Conservation (phyloP, 2,888 invertebrate species). For the Ophioninae sp. region DNA sequence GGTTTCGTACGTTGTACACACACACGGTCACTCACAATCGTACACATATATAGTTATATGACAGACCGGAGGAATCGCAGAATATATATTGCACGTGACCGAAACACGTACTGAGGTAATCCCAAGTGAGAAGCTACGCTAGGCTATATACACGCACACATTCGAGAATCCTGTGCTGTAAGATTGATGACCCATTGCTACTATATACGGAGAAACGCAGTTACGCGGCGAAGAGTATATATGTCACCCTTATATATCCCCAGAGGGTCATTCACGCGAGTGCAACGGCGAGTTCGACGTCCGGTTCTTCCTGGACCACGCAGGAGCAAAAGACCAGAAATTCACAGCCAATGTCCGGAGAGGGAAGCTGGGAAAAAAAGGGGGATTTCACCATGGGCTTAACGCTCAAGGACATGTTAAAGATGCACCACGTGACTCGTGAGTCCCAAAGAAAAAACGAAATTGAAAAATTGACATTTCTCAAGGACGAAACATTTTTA, state of each 20-base stretch:
- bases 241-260: slow-evolving; percentile 46
- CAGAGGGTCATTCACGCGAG: slow-evolving; percentile 48
- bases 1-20: slow-evolving; percentile 23
- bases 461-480: too few species aligned
- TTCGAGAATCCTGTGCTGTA: slow-evolving; percentile 41
- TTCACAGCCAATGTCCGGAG: slow-evolving; percentile 32
- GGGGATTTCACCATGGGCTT: neutral
- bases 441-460: too few species aligned
- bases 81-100: slow-evolving; percentile 53
- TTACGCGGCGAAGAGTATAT: slow-evolving; percentile 50
- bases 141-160: slow-evolving; percentile 26
- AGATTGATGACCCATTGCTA: slow-evolving; percentile 52
- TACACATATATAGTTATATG: neutral
- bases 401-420: slow-evolving; percentile 20
- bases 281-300: slow-evolving; percentile 50
- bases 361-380: too few species aligned
- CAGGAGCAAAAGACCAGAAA: slow-evolving; percentile 32
- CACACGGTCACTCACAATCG: neutral
- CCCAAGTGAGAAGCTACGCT: slow-evolving; percentile 21
- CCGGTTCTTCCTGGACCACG: slow-evolving; percentile 15
- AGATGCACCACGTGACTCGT: neutral
- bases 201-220: slow-evolving; percentile 42
- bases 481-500: too few species aligned
- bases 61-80: slow-evolving; percentile 30
- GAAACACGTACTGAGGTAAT: slow-evolving; percentile 33